Conservation (phyloP, 2,888 invertebrate species). For the Dynastes tityus region DNA sequence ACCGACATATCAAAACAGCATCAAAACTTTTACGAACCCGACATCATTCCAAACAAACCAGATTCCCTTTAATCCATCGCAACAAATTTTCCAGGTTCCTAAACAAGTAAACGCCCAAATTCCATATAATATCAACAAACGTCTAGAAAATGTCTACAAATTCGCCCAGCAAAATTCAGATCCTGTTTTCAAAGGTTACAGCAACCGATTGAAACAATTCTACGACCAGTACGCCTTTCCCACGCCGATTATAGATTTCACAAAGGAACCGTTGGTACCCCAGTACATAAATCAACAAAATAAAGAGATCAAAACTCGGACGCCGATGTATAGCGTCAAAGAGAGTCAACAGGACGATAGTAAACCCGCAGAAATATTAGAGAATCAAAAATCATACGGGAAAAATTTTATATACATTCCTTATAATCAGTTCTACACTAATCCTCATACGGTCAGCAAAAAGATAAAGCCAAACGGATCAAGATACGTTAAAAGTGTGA, state of each 20-base stretch:
- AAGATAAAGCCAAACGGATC: neutral
- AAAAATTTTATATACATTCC: conserved; percentile 24
- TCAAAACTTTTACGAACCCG: neutral
- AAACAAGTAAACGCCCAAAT: neutral
- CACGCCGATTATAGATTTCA: neutral
- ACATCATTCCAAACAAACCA: neutral
- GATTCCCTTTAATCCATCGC: neutral
- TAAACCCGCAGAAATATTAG: neutral
- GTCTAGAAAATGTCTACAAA: conserved; percentile 15
- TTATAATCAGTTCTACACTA: conserved; percentile 26
- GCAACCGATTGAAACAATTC: neutral
- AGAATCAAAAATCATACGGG: conserved; percentile 2
- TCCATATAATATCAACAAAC: conserved; percentile 9
- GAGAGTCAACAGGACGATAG: conserved; percentile 19
- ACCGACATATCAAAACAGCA: neutral
- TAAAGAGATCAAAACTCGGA: neutral
- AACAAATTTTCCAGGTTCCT: neutral
- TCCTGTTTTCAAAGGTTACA: neutral
- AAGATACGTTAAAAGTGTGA: conserved; percentile 21
- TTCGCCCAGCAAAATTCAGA: conserved; percentile 17
- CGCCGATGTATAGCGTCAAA: conserved; percentile 15
- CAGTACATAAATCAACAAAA: conserved; percentile 9
- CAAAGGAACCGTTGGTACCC: neutral
- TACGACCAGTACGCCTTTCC: neutral
- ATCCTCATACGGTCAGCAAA: neutral